Evolutionary conservation across 2,888 invertebrate species (phyloP).

Genomic region (Lumbricus terrestris): DNA sequence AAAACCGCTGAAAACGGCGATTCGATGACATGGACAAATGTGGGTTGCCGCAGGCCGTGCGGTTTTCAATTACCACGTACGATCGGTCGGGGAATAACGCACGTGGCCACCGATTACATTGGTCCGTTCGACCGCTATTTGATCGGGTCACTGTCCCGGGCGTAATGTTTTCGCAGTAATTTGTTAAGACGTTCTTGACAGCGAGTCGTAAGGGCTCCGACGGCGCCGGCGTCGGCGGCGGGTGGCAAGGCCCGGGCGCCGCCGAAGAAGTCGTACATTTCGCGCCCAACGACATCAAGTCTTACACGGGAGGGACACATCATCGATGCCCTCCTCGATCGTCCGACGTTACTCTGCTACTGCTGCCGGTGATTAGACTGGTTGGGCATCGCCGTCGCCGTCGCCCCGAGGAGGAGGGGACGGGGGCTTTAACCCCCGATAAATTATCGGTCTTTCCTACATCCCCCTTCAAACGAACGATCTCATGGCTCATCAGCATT

Average conservation of each 20-base stretch:
- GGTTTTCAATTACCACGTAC: constrained; percentile 12
- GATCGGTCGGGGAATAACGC: constrained; percentile 9
- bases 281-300: not conserved
- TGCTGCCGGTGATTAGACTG: not conserved
- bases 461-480: not conserved
- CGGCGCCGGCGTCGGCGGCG: not conserved
- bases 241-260: too few species aligned
- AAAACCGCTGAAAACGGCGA: not conserved
- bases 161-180: constrained; percentile 13
- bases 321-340: not conserved
- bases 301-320: not conserved
- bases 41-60: constrained; percentile 4
- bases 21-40: constrained; percentile 10
- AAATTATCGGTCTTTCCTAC: constrained; percentile 13
- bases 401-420: not conserved
- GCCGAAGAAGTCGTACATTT: not conserved
- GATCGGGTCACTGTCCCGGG: constrained; percentile 13
- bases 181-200: constrained; percentile 17
- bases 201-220: not conserved
- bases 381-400: not conserved
- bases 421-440: constrained; percentile 12
- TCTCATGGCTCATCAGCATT: not conserved
- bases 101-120: not conserved
- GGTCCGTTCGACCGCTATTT: not conserved
- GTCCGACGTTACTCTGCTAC: not conserved